phyloP scores from a whole-genome alignment of 2,113 vertebrate species.

The Ifrita kowaldi region DNA sequence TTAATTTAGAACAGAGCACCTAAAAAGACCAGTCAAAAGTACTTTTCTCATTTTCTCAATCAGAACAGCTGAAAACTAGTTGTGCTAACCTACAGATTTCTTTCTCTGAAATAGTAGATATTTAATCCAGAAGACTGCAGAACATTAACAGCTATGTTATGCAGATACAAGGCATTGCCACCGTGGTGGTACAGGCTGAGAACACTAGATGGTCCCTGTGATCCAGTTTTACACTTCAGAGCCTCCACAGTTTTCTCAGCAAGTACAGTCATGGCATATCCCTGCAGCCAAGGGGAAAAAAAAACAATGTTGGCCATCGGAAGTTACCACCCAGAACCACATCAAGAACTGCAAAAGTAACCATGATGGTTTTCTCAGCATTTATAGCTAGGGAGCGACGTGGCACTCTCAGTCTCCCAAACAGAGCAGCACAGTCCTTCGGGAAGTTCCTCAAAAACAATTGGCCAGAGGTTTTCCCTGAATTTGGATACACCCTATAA shows the following conservation, averaged over 20 bases:
- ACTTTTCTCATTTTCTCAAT: neutral
- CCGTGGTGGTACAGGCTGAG: neutral
- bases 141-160: neutral
- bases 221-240: constrained; percentile 57
- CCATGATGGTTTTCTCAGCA: constrained; percentile 66
- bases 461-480: constrained; percentile 26
- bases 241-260: neutral
- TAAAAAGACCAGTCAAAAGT: neutral
- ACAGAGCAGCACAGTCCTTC: neutral
- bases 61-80: neutral
- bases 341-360: constrained; percentile 64
- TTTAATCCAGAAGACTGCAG: neutral
- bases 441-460: constrained; percentile 68
- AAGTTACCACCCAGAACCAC: constrained; percentile 76
- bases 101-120: neutral
- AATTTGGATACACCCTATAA: constrained; percentile 61
- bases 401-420: constrained; percentile 68
- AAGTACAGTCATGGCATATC: constrained; percentile 41
- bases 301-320: constrained; percentile 42
- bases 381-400: constrained; percentile 65
- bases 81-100: neutral
- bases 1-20: neutral
- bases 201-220: constrained; percentile 77
- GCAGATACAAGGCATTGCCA: neutral
- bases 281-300: constrained; percentile 39